Percentiles rank a stretch among this genome's conserved stretches.
Conservation (phyloP, 2,113 vertebrate genomes). For the Fukomys damarensis region DNA sequence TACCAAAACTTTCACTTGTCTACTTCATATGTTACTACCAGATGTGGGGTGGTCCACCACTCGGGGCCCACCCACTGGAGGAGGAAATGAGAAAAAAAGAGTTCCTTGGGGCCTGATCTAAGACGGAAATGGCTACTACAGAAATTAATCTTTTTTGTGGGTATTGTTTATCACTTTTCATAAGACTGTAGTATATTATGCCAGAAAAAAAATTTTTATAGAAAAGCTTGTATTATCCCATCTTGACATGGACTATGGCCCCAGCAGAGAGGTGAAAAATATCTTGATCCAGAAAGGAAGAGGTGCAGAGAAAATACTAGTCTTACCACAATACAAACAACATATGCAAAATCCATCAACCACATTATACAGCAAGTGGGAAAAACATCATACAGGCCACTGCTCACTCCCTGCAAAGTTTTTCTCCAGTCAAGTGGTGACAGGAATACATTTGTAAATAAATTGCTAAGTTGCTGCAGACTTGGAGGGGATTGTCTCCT, state of each 20-base stretch:
- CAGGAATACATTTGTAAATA: neutral
- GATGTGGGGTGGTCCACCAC: neutral
- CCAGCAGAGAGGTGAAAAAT: neutral
- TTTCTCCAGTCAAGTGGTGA: conserved; percentile 23
- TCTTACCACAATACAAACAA: neutral
- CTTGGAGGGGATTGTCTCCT: neutral
- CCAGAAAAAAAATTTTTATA: neutral
- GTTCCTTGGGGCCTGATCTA: neutral
- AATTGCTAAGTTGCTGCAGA: neutral
- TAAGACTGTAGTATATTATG: neutral
- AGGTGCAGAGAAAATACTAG: neutral
- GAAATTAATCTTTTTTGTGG: neutral
- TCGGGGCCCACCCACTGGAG: neutral
- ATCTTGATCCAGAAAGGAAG: neutral
- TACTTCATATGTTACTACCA: neutral
- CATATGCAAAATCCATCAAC: neutral
- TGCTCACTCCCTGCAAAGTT: neutral
- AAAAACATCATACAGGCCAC: neutral
- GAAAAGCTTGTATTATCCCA: neutral
- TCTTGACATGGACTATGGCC: neutral
- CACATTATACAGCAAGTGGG: neutral
- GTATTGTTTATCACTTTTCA: neutral
- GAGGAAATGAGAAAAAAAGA: neutral
- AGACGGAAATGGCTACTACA: neutral
- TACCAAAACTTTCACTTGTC: neutral